Conservation (phyloP, 1,140 invertebrate species). For the Sesamia nonagrioides region DNA sequence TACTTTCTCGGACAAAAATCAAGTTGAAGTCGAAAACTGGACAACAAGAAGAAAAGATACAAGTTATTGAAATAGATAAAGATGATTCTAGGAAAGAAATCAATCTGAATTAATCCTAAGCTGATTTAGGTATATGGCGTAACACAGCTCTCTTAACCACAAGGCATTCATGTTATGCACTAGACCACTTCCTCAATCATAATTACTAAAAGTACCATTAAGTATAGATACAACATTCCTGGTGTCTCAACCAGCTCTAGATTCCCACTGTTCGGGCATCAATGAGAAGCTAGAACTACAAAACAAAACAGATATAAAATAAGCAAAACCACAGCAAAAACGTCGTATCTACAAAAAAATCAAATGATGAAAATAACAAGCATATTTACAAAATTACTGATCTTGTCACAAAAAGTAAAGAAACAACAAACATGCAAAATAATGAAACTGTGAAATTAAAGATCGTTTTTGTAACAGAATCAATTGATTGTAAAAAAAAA, state of each 20-base stretch:
- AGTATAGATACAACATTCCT: conserved; percentile 34
- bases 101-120: neutral
- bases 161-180: conserved; percentile 22
- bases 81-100: conserved; percentile 25
- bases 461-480: conserved; percentile 71
- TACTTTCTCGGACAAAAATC: conserved; percentile 60
- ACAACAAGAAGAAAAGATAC: conserved; percentile 46
- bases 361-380: conserved; percentile 33
- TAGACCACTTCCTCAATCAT: conserved; percentile 25
- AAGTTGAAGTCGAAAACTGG: conserved; percentile 59
- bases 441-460: conserved; percentile 20
- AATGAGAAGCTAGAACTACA: conserved; percentile 55
- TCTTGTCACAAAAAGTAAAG: conserved; percentile 67
- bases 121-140: conserved; percentile 8
- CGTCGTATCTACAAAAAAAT: conserved; percentile 16
- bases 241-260: conserved; percentile 34
- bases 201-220: conserved; percentile 31
- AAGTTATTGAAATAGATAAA: conserved; percentile 45
- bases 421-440: conserved; percentile 58
- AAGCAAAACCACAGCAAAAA: conserved; percentile 43
- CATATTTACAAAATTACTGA: conserved; percentile 52
- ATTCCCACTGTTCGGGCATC: conserved; percentile 64
- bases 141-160: conserved; percentile 8
- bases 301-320: conserved; percentile 5
- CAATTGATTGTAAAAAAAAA: conserved; percentile 62